phyloP scores from a whole-genome alignment of 30 jellyfish, hydroid and myxozoan species.

The Hydra vulgaris region DNA sequence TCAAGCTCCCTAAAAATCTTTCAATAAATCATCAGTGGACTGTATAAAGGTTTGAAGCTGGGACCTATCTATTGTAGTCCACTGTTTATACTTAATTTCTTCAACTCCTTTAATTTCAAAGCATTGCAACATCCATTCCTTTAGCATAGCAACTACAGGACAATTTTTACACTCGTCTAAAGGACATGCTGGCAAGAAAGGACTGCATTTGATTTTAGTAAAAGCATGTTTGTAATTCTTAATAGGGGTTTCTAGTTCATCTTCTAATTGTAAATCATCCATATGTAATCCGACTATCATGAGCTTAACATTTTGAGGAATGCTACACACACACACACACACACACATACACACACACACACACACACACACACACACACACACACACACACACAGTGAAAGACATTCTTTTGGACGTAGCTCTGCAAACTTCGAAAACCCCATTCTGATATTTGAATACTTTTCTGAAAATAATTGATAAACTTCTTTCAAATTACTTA shows the following conservation, averaged over 20 bases:
- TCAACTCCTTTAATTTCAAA: conserved; percentile 16
- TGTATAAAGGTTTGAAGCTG: conserved; percentile 18
- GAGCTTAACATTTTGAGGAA: conserved; percentile 36
- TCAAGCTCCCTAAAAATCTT: neutral
- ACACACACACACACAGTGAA: conserved; percentile 3
- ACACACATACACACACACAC: conserved; percentile 9
- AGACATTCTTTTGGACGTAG: conserved; percentile 34
- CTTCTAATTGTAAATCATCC: conserved; percentile 4
- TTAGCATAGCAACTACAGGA: conserved; percentile 26
- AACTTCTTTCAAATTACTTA: neutral
- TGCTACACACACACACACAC: conserved; percentile 50
- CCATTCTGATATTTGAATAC: neutral
- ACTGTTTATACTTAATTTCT: conserved; percentile 11
- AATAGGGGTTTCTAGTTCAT: conserved; percentile 15
- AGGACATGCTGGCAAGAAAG: conserved; percentile 15
- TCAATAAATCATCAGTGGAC: neutral
- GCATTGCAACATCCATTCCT: conserved; percentile 6
- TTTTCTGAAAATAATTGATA: neutral
- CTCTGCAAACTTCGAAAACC: neutral
- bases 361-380: conserved; percentile 46
- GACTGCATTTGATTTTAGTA: conserved; percentile 27
- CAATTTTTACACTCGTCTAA: conserved; percentile 6
- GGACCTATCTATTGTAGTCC: conserved; percentile 35
- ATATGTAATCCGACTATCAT: conserved; percentile 21
- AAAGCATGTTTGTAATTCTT: conserved; percentile 17